Conservation (phyloP, 2,113 vertebrate genomes). For the Merops nubicus region DNA sequence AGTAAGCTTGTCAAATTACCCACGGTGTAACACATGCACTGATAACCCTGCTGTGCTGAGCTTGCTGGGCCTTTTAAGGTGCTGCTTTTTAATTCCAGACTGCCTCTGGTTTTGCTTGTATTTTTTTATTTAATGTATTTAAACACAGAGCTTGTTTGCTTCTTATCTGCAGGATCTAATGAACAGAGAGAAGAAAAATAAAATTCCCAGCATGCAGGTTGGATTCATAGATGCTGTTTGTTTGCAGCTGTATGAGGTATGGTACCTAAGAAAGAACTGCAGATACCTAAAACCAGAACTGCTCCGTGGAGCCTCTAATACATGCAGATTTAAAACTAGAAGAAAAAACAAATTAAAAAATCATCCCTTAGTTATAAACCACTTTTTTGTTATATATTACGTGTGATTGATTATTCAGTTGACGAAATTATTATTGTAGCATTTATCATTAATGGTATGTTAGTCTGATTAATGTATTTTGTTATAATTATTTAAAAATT, state of each 20-base stretch:
- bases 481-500: neutral
- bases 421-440: neutral
- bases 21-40: neutral
- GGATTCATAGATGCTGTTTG: constrained; percentile 98
- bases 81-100: neutral
- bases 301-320: neutral
- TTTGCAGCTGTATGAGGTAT: constrained; percentile 94
- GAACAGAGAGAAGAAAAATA: constrained; percentile 97
- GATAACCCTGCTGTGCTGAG: neutral
- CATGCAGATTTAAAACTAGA: neutral
- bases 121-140: neutral
- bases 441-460: neutral
- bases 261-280: neutral
- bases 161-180: constrained; percentile 87
- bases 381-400: neutral
- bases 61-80: neutral
- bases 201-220: constrained; percentile 99
- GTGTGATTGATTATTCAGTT: neutral
- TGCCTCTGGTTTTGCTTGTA: neutral
- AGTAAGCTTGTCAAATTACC: neutral
- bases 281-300: neutral
- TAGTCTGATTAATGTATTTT: neutral
- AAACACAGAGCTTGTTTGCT: neutral
- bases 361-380: neutral
- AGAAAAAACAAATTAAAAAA: neutral